Conservation (phyloP, 1,140 invertebrate species). For the Mamestra configurata region DNA sequence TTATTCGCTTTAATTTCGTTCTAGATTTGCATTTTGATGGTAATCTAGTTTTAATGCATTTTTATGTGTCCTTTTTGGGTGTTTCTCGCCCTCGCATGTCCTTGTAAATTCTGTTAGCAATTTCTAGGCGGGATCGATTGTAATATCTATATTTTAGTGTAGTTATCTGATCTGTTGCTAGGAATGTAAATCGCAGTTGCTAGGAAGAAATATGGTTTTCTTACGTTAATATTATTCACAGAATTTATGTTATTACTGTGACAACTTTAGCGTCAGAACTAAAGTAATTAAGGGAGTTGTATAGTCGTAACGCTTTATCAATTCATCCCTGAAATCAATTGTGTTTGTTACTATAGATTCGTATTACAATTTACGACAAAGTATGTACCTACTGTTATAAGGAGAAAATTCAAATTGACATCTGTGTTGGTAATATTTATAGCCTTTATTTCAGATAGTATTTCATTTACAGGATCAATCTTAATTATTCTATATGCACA, state of each 20-base stretch:
- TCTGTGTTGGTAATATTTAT: too few relatives aligned
- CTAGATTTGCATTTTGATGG: conserved; percentile 52
- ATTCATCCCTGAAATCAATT: not conserved
- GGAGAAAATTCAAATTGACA: too few relatives aligned
- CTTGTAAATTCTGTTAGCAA: not conserved
- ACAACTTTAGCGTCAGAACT: not conserved
- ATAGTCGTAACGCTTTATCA: not conserved
- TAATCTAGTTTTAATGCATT: conserved; percentile 46
- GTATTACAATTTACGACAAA: too few relatives aligned
- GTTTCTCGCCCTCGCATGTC: not conserved
- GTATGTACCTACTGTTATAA: too few relatives aligned
- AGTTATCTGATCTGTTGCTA: not conserved
- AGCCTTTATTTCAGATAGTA: too few relatives aligned
- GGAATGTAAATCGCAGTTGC: not conserved
- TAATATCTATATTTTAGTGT: not conserved
- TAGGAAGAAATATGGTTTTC: not conserved
- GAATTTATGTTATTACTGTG: conserved; percentile 4
- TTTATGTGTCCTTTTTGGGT: conserved; percentile 9
- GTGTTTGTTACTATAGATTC: not conserved
- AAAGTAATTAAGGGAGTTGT: not conserved
- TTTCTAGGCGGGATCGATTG: not conserved
- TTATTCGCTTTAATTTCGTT: conserved; percentile 52
- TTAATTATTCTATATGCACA: too few relatives aligned
- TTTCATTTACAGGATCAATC: too few relatives aligned
- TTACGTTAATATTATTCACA: not conserved